Base-by-base conservation (phyloP, 2,797 vertebrate genomes). In the Bovichtus variegatus region DNA sequence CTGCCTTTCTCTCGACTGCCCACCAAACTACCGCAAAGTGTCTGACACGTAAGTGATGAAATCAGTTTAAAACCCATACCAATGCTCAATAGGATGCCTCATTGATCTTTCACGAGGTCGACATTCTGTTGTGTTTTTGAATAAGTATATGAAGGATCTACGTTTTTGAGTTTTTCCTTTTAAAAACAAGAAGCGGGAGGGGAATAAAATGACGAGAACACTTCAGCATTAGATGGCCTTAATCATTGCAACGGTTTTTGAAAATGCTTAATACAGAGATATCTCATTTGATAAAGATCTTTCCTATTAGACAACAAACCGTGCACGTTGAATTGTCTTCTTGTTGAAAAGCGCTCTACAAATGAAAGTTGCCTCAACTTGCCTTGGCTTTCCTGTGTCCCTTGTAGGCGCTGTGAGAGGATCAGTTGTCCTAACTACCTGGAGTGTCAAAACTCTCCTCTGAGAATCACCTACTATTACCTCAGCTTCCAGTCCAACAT, bases 401-500 rank as follows among this genome's bases (percentile, higher is more conserved):
- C 1, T 25, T 59, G 1, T 66, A 99, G 98, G 84, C 96, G 97
- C 89, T 99, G 98, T 9, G 98, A 99, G 88, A 93, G 98, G 11
- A 92, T 95, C 57, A 94, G 86, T 58, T 99, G 98, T 78, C 96
- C 96, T 2, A 97, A 95, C 88, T 95, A 94, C 61, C 53, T 96
- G 79, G 96, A 98, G 54, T 99, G 98, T 90, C 98, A 99, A 82
- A 97, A 88, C 85, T 95, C 95, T 0, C 98, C 98, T 0, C 90
- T 96, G 43, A 95, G 96, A 76, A 98, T 99, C 91, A 98, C 97
- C 9, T 96, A 97, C 87, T 98, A 99, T 90, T 97, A 97, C 89
- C 96, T 99, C 83, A 98, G 94, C 93, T 97, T 98, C 94, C 98
- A 98, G 91, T 97, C 97, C 53, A 97, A 97, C 83, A 97, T 98